Evolutionary conservation across 2,113 vertebrate genomes (phyloP), one percentile per base, ranked within the genome.

Genomic region (Numida meleagris): DNA sequence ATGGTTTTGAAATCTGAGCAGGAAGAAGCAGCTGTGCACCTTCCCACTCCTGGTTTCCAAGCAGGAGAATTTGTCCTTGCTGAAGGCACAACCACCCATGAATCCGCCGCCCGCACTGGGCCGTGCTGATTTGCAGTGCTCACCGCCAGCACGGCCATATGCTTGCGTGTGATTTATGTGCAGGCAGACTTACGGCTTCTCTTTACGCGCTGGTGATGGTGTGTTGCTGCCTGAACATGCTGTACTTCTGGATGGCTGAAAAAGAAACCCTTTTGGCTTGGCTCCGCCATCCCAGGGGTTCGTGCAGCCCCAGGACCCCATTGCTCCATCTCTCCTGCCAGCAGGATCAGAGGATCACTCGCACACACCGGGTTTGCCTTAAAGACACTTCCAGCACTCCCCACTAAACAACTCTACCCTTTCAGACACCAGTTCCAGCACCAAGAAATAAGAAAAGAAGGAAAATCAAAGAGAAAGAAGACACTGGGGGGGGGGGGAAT

Each of bases 61-160:
- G 7, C 12, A 45, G 10, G 9, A 3, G 10, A 55, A 55, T 45
- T 12, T 38, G 13, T 51, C 43, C 46, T n/a, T 46, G 42, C 51
- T 46, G 57, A 50, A 71, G n/a, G 38, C 45, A 9, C 18, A 4
- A 5, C 21, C 18, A 19, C 21, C 27, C 18, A 3, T 1, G 4
- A n/a, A 58, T 31, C 33, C n/a, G 5, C 5, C 7, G 9, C 29
- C 48, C 1, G 0, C 0, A 1, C 0, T 12, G n/a, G 31, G 48
- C 16, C 19, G 8, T 1, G 27, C 3, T 0, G 3, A 50, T 5
- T 29, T 29, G 75, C 65, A 36, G 61, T 2, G 1, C 4, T 11
- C 40, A 2, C 0, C 2, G 34, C 42, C 12, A 58, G 36, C 24
- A 13, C 6, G 3, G 61, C 42, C 59, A 7, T 3, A 21, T 1